Percentiles rank a stretch among this genome's conserved stretches.
phyloP scores from a whole-genome alignment of 2,888 invertebrate genomes.

The Drosophila longiperda region DNA sequence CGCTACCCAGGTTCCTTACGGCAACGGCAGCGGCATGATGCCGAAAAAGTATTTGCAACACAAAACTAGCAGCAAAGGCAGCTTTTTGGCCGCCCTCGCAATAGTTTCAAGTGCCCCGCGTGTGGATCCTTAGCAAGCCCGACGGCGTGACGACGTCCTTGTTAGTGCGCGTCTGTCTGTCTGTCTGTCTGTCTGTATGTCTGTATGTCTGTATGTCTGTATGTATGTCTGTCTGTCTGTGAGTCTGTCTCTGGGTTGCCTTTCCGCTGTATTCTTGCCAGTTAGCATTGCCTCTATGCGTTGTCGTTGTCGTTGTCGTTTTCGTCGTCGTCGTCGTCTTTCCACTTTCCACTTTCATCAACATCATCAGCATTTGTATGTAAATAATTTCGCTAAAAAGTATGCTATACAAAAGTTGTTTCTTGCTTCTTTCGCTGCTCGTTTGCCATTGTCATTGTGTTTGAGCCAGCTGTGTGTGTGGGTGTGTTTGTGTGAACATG shows the following conservation, averaged over 20 bases:
- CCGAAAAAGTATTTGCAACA: slow-evolving; percentile 51
- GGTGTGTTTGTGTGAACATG: slow-evolving; percentile 3
- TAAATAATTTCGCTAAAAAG: slow-evolving; percentile 68
- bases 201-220: slow-evolving; percentile 29
- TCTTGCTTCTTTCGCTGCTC: slow-evolving; percentile 43
- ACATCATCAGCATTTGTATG: slow-evolving; percentile 68
- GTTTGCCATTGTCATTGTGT: slow-evolving; percentile 40
- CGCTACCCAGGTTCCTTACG: slow-evolving; percentile 7
- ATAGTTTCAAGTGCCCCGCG: slow-evolving; percentile 59
- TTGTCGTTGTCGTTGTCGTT: slow-evolving; percentile 3
- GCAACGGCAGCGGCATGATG: slow-evolving; percentile 18
- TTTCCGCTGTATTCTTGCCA: slow-evolving; percentile 11
- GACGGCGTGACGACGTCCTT: slow-evolving; percentile 56
- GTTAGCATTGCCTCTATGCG: slow-evolving; percentile 20
- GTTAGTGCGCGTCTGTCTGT: slow-evolving; percentile 40
- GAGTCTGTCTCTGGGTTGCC: slow-evolving; percentile 27
- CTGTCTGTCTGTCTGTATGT: slow-evolving; percentile 11
- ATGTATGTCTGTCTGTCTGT: slow-evolving; percentile 28
- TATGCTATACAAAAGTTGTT: slow-evolving; percentile 59
- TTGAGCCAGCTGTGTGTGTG: slow-evolving; percentile 5
- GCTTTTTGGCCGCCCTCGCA: slow-evolving; percentile 54
- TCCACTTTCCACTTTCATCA: slow-evolving; percentile 64
- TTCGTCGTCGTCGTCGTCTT: slow-evolving; percentile 38
- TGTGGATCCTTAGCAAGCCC: slow-evolving; percentile 38
- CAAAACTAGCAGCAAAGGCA: slow-evolving; percentile 52